Base-by-base conservation (phyloP, 2,888 invertebrate species). In the Tolmerus cingulatus region DNA sequence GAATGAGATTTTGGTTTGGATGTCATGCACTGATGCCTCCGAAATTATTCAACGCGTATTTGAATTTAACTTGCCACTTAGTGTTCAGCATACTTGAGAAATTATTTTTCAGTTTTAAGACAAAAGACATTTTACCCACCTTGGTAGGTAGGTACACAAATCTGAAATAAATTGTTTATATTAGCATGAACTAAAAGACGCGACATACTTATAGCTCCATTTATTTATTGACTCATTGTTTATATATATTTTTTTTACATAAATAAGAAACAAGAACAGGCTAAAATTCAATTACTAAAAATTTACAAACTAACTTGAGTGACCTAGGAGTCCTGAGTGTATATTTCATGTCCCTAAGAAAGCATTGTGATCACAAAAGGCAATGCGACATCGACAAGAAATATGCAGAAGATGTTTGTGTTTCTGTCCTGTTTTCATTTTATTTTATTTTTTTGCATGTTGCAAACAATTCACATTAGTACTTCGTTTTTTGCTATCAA, bases 261-360 rank as follows among this genome's bases (percentile, higher is more conserved):
- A 86, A 77, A 86, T 86, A 86, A 86, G 86, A 86, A 86, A 86
- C 86, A 86, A 86, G 46, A 86, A 86, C 77, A 86, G 76, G 51
- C 77, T 86, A 86, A 77, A 86, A 77, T 77, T 76, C 57, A 77
- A 27, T 77, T 86, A 77, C 86, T 77, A 86, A 76, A 76, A 86
- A 77, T 86, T 76, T 86, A 86, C 86, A 86, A 86, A 77, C 77
- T 86, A 86, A 74, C 74, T 86, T 30, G 74, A 55, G 74, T 86
- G 77, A 86, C 77, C 77, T 86, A 86, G 40, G 76, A 55, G 77
- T 86, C 86, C 76, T 86, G 85, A 85, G 85, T 85, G 85, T 86
- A 55, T 77, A 76, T 86, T 86, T 86, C 76, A 77, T 77, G 51
- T 86, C 77, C 77, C 46, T 85, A 74, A 77, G 27, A 77, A 86